phyloP scores from a whole-genome alignment of 1,140 invertebrate genomes.

The Drosophila azteca region DNA sequence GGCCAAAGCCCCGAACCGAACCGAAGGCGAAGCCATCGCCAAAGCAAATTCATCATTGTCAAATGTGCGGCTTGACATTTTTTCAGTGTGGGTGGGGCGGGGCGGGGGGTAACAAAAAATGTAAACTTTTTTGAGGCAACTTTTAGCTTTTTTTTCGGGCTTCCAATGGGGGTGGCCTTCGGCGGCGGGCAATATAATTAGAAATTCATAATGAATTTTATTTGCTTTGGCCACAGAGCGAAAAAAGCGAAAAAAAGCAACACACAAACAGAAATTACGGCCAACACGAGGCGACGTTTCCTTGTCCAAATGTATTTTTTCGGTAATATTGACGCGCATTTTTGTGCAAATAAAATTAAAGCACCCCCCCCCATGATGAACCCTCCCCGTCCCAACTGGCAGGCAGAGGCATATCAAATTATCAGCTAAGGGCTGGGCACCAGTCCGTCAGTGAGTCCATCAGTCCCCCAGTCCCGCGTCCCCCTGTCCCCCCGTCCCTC shows the following conservation, averaged over 20 bases:
- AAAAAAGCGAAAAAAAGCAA: constrained; percentile 32
- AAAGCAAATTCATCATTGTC: constrained; percentile 76
- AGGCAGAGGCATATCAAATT: constrained; percentile 77
- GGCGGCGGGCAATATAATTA: constrained; percentile 68
- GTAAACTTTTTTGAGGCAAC: constrained; percentile 64
- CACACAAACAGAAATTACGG: constrained; percentile 37
- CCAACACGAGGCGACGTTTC: constrained; percentile 48
- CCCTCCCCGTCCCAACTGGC: constrained; percentile 23
- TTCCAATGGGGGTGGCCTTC: constrained; percentile 34
- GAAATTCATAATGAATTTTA: constrained; percentile 83
- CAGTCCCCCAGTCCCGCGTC: constrained; percentile 31
- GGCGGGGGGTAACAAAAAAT: constrained; percentile 43
- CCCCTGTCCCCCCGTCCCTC: constrained; percentile 20
- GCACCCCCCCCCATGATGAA: constrained; percentile 37
- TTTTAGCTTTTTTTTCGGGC: constrained; percentile 38
- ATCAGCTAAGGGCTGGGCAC: constrained; percentile 60
- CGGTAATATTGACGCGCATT: constrained; percentile 70
- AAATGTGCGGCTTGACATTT: constrained; percentile 76
- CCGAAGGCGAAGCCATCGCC: too few relatives aligned
- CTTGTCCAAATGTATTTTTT: constrained; percentile 60
- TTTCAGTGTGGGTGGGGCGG: constrained; percentile 28
- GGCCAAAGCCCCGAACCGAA: constrained; percentile 7
- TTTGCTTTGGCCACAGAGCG: constrained; percentile 74
- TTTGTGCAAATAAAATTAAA: constrained; percentile 82
- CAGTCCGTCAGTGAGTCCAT: constrained; percentile 37